These are phyloP conservation scores for Amphipyra berbera DNA, from an alignment of 2,888 invertebrate genomes.

Conservation along the genomic window DNA sequence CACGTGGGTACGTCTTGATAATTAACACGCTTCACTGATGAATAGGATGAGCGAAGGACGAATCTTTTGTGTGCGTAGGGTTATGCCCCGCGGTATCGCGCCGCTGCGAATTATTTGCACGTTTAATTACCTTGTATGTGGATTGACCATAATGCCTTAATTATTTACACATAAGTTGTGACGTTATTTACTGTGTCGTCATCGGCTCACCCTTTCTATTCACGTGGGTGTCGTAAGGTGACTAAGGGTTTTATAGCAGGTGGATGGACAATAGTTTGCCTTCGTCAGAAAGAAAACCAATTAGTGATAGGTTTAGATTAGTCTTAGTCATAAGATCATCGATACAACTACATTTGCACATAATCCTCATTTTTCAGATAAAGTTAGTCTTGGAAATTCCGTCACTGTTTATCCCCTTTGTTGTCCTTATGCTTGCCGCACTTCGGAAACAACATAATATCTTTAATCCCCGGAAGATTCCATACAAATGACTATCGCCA, in stretches of 20 bases:
- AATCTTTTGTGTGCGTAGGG: slow-evolving; percentile 47
- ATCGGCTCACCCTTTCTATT: slow-evolving; percentile 23
- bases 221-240: slow-evolving; percentile 10
- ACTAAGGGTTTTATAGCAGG: neutral
- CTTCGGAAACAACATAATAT: too few species aligned
- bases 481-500: neutral
- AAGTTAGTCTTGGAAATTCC: slow-evolving; percentile 7
- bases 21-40: slow-evolving; percentile 44
- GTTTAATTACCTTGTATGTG: slow-evolving; percentile 5
- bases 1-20: slow-evolving; percentile 52
- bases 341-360: neutral
- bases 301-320: too few species aligned
- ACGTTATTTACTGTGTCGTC: slow-evolving; percentile 21
- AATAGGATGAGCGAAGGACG: slow-evolving; percentile 49
- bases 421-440: too few species aligned
- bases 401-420: neutral
- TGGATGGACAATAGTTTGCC: neutral
- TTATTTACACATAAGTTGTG: slow-evolving; percentile 21
- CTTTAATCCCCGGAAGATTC: too few species aligned
- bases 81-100: slow-evolving; percentile 1
- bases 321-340: neutral
- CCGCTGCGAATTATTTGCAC: slow-evolving; percentile 9
- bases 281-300: neutral
- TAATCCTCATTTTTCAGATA: slow-evolving; percentile 10
- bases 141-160: slow-evolving; percentile 22